Evolutionary conservation across 2,888 invertebrate genomes (phyloP).

Genomic region (Phania funesta): DNA sequence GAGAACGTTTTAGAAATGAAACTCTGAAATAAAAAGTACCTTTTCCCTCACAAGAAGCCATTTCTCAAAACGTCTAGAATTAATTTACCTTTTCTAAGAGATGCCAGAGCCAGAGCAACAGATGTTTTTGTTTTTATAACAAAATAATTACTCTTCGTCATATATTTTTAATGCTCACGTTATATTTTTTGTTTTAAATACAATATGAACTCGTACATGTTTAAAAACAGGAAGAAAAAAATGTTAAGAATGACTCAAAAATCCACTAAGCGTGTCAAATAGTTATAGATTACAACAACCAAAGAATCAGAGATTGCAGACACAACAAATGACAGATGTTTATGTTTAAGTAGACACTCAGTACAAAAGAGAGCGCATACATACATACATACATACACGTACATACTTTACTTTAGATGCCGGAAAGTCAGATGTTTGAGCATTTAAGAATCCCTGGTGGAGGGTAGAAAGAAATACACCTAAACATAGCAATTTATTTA

Average conservation of each 20-base stretch:
- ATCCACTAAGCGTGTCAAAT: conserved; percentile 56
- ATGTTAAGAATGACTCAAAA: conserved; percentile 21
- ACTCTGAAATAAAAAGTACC: too few relatives aligned
- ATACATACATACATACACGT: too few relatives aligned
- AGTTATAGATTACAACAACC: conserved; percentile 35
- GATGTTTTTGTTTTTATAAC: neutral
- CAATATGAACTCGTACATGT: too few relatives aligned
- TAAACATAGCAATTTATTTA: conserved; percentile 72
- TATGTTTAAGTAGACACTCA: neutral
- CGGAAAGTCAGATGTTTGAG: conserved; percentile 29
- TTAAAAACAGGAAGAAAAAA: neutral
- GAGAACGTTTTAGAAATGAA: too few relatives aligned
- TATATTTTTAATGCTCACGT: neutral
- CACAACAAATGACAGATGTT: conserved; percentile 52
- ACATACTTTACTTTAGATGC: neutral
- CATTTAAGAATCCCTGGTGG: conserved; percentile 17
- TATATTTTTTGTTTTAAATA: neutral
- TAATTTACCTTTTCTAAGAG: neutral
- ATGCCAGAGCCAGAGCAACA: neutral
- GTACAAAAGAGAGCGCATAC: neutral
- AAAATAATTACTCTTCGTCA: conserved; percentile 6
- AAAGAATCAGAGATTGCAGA: conserved; percentile 5
- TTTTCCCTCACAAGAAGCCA: too few relatives aligned
- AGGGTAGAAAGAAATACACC: conserved; percentile 3
- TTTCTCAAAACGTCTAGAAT: neutral